These are phyloP conservation scores for Fragum whitleyi DNA, from an alignment of 2,888 invertebrate genomes.

Conservation along the genomic window DNA sequence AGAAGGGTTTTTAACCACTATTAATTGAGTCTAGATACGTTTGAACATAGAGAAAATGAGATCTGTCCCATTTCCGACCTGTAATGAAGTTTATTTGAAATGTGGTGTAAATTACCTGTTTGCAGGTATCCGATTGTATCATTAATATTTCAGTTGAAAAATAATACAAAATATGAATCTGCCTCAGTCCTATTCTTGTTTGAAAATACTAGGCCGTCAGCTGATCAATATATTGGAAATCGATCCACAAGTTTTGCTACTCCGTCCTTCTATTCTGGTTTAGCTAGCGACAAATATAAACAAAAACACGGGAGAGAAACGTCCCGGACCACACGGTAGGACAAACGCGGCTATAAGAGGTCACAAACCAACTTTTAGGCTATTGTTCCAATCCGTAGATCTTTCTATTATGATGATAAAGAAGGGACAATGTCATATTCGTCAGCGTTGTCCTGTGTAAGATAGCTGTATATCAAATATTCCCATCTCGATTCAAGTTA, in stretches of 20 bases:
- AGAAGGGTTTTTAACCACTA: too few species aligned
- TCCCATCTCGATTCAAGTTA: constrained; percentile 62
- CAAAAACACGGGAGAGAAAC: constrained; percentile 20
- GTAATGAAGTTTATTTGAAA: constrained; percentile 13
- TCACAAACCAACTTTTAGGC: not conserved
- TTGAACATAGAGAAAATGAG: not conserved
- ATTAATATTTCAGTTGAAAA: constrained; percentile 20
- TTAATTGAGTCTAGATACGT: too few species aligned
- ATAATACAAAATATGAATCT: constrained; percentile 26
- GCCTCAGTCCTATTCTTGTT: constrained; percentile 22
- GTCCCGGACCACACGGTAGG: constrained; percentile 19
- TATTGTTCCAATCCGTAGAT: not conserved
- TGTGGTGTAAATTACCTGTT: not conserved
- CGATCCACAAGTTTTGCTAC: constrained; percentile 36
- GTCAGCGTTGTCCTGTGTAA: constrained; percentile 7
- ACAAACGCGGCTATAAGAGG: not conserved
- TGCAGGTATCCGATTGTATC: constrained; percentile 4
- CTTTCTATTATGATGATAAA: not conserved
- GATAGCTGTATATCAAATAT: constrained; percentile 60
- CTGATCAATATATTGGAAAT: constrained; percentile 63
- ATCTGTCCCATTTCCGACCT: not conserved
- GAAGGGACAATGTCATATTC: constrained; percentile 19
- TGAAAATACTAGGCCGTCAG: constrained; percentile 39
- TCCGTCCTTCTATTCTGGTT: constrained; percentile 10
- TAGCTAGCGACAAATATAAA: constrained; percentile 64